These are phyloP conservation scores for Catharus fuscescens DNA, from an alignment of 2,113 vertebrate species.

Conservation along the genomic window DNA sequence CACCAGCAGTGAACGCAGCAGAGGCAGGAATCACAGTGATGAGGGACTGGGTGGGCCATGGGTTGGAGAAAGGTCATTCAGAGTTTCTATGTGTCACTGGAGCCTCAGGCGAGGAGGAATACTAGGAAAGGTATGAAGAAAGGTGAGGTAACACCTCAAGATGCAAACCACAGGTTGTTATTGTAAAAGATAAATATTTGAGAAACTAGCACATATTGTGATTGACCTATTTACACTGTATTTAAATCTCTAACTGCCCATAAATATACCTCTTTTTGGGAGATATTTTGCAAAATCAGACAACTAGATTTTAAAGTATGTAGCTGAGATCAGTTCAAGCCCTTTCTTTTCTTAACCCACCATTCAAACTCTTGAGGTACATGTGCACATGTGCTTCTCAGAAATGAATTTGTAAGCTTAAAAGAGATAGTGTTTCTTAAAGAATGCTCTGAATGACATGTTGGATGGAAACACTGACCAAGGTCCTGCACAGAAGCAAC, in stretches of 20 bases:
- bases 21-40: rapidly evolving
- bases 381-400: rapidly evolving
- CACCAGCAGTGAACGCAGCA: background rate
- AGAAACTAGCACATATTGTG: background rate
- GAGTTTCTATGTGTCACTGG: background rate
- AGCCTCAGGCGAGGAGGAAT: background rate
- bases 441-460: background rate
- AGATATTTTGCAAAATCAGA: background rate
- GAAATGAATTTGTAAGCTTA: background rate
- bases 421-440: background rate
- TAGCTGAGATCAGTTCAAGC: background rate
- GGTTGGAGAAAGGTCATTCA: background rate
- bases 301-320: background rate
- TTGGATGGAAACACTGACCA: background rate
- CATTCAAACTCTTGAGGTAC: background rate
- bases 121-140: background rate
- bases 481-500: background rate
- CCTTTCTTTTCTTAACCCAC: background rate
- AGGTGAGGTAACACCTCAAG: background rate
- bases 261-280: background rate
- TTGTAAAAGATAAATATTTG: background rate
- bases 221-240: background rate
- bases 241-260: background rate
- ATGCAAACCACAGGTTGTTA: background rate
- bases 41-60: background rate